phyloP scores from a whole-genome alignment of 2,888 invertebrate species.

The Apodemia mormo region DNA sequence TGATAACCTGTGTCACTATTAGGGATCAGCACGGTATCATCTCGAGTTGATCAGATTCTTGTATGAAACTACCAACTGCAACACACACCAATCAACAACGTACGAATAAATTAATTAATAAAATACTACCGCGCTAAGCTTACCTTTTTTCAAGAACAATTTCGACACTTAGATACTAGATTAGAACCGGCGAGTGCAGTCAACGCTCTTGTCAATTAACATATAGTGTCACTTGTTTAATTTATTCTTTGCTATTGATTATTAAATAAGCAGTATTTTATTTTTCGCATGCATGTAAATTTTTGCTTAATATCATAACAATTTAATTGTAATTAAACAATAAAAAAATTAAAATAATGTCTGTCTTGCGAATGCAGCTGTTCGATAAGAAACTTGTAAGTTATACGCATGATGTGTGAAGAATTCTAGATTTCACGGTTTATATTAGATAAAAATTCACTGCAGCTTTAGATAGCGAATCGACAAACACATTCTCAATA shows the following conservation, averaged over 20 bases:
- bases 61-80: too few relatives aligned
- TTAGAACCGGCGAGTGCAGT: too few relatives aligned
- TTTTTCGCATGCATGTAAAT: neutral
- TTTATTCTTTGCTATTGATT: too few relatives aligned
- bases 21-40: too few relatives aligned
- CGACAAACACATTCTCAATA: too few relatives aligned
- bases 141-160: too few relatives aligned
- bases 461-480: neutral
- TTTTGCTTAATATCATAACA: neutral
- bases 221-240: neutral
- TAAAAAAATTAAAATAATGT: slow-evolving; percentile 3
- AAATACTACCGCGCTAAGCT: too few relatives aligned
- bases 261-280: neutral
- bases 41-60: too few relatives aligned
- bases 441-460: neutral
- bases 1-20: too few relatives aligned
- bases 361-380: slow-evolving; percentile 60
- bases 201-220: neutral
- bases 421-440: neutral
- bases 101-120: too few relatives aligned
- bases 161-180: too few relatives aligned
- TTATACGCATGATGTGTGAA: slow-evolving; percentile 39
- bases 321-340: slow-evolving; percentile 2
- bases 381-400: slow-evolving; percentile 69
- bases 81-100: too few relatives aligned